Conservation (phyloP, 2,888 invertebrate species). For the Lepidonotus clava region DNA sequence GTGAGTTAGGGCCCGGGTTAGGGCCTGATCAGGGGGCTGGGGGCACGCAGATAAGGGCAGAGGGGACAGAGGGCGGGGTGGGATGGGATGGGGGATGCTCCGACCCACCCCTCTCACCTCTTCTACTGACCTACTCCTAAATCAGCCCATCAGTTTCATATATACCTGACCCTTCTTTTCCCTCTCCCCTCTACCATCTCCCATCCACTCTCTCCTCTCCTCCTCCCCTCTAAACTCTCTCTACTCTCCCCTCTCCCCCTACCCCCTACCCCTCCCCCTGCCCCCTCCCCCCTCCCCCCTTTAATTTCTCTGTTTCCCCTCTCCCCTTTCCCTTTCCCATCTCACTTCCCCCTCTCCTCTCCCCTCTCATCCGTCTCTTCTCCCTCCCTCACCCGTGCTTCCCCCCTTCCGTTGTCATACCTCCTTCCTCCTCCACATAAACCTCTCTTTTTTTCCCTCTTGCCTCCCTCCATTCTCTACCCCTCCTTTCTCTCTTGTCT, state of each 20-base stretch:
- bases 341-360: neutral
- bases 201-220: neutral
- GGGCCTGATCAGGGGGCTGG: too few species aligned
- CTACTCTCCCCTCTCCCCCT: neutral
- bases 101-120: neutral
- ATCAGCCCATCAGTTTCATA: neutral
- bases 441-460: neutral
- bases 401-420: neutral
- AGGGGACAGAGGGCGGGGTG: too few species aligned
- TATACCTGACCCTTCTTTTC: slow-evolving; percentile 34
- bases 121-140: neutral
- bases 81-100: too few species aligned
- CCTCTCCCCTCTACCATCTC: slow-evolving; percentile 41
- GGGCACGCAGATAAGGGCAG: too few species aligned
- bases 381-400: neutral
- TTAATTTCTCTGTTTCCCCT: neutral
- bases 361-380: neutral
- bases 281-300: neutral
- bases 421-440: neutral
- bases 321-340: neutral
- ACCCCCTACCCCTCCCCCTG: neutral
- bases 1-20: too few species aligned
- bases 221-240: neutral
- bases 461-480: neutral
- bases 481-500: neutral